Evolutionary conservation across 2,113 vertebrate genomes (phyloP).

Genomic region (Leptobrachium leishanense): DNA sequence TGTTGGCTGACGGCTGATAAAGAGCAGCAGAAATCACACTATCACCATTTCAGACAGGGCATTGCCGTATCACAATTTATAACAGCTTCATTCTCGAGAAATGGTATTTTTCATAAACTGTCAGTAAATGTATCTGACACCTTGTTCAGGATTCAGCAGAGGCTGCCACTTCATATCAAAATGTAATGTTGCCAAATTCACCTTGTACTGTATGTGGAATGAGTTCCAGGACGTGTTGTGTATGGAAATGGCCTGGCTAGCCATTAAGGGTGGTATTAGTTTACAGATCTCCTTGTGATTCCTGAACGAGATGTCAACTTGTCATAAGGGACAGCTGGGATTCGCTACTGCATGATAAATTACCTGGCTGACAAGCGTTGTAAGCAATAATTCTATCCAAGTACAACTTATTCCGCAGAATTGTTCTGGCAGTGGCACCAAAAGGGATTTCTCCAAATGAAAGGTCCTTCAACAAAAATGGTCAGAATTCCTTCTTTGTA

Average conservation of each 20-base stretch:
- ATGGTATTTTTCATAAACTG: neutral
- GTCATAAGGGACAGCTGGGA: neutral
- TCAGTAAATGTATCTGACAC: constrained; percentile 1
- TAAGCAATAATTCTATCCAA: neutral
- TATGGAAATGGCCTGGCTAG: neutral
- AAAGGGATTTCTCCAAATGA: too few species aligned
- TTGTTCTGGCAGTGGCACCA: neutral
- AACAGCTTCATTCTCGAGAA: neutral
- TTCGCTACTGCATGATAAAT: neutral
- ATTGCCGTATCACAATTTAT: neutral
- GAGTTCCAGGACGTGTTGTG: neutral
- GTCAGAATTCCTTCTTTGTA: too few species aligned
- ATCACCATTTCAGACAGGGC: neutral
- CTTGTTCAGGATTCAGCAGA: neutral
- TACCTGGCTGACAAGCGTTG: neutral
- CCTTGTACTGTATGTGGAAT: neutral
- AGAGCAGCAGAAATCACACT: neutral
- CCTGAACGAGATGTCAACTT: neutral
- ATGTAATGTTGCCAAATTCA: neutral
- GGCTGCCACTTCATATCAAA: neutral
- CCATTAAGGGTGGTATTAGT: neutral
- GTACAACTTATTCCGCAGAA: neutral
- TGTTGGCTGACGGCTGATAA: neutral
- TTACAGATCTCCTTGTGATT: neutral
- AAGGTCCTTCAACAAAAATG: too few species aligned